Evolutionary conservation across 2,888 invertebrate genomes (phyloP).

Genomic region (Rotaria sp.): DNA sequence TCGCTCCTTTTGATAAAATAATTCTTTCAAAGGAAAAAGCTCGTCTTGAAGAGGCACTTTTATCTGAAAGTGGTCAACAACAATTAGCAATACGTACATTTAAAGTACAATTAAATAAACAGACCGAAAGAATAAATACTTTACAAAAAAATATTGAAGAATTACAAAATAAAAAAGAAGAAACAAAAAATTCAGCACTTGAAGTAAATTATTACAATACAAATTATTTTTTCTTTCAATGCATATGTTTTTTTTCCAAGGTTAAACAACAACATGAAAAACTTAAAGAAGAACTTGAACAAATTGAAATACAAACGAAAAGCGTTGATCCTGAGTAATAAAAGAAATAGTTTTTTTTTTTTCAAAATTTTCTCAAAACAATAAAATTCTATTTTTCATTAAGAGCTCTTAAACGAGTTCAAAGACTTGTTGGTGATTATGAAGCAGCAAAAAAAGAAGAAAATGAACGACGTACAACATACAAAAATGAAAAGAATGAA

Average conservation of each 20-base stretch:
- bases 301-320: background rate
- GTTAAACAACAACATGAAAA: background rate
- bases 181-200: background rate
- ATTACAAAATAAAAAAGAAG: background rate
- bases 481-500: conserved; percentile 59
- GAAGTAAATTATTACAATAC: background rate
- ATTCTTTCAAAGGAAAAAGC: background rate
- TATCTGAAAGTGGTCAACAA: conserved; percentile 11
- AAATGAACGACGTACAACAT: conserved; percentile 67
- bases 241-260: background rate
- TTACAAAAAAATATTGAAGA: background rate
- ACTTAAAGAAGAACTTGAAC: background rate
- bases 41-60: background rate
- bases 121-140: background rate
- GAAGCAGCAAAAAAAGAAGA: conserved; percentile 69
- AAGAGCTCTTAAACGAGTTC: conserved; percentile 49
- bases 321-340: background rate
- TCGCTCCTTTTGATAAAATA: no score
- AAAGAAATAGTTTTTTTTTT: no score
- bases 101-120: background rate
- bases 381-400: background rate
- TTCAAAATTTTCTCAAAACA: no score
- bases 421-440: conserved; percentile 63
- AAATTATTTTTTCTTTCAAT: background rate
- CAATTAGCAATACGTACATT: conserved; percentile 7